Percentiles rank a stretch among this genome's conserved stretches.
phyloP scores from a whole-genome alignment of 2,113 vertebrate species.

The Mohoua ochrocephala region DNA sequence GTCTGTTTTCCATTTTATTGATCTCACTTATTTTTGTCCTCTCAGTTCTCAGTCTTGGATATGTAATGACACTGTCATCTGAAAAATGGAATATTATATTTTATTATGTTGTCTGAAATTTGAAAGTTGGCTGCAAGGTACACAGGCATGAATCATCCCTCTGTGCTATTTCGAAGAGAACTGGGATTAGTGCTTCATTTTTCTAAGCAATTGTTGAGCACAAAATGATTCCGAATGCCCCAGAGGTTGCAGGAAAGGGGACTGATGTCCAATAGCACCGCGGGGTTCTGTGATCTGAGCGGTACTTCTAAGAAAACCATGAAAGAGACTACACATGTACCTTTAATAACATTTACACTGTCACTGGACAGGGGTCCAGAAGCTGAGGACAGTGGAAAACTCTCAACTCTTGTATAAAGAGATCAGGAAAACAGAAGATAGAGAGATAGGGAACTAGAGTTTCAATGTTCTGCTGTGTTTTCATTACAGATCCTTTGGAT shows the following conservation, averaged over 20 bases:
- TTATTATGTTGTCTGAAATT: not conserved
- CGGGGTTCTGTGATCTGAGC: rapidly evolving
- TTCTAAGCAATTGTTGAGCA: not conserved
- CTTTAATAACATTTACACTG: not conserved
- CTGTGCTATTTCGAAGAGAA: not conserved
- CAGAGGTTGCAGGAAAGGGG: not conserved
- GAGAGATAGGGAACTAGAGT: not conserved
- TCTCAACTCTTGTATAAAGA: not conserved
- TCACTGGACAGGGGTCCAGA: not conserved
- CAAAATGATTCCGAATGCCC: not conserved
- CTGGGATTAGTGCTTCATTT: not conserved
- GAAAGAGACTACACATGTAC: not conserved
- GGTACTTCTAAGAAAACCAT: not conserved
- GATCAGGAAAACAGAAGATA: not conserved
- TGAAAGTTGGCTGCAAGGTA: not conserved
- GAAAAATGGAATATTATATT: not conserved
- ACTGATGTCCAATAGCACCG: not conserved
- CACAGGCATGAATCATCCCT: not conserved
- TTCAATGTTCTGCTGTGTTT: not conserved
- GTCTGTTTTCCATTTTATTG: not conserved
- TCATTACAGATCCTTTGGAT: not conserved
- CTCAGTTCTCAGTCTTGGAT: not conserved
- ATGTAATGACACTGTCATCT: not conserved
- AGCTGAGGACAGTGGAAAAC: not conserved
- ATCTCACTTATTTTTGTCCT: not conserved